Conservation (phyloP, 2,797 vertebrate genomes). For the Pseudochirops corinnae region DNA sequence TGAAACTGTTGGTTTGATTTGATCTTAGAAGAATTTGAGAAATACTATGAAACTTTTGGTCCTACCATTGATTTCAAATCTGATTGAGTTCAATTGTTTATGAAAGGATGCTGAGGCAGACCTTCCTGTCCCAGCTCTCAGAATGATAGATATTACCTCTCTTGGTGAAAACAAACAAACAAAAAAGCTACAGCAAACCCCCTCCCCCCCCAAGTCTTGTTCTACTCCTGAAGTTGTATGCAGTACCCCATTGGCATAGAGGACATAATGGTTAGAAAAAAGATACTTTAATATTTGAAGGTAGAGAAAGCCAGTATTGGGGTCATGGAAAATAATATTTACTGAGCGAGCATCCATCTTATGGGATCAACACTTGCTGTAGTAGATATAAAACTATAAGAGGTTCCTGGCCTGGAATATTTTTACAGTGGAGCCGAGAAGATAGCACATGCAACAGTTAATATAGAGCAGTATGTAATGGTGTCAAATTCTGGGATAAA, state of each 20-base stretch:
- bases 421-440: background rate
- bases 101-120: background rate
- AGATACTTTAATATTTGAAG: background rate
- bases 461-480: background rate
- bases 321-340: background rate
- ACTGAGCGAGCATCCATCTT: background rate
- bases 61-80: too few species aligned
- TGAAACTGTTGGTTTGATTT: too few species aligned
- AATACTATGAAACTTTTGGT: too few species aligned
- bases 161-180: background rate
- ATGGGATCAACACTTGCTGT: background rate
- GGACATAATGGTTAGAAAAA: background rate
- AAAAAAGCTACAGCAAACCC: too few species aligned
- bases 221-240: background rate
- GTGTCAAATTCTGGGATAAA: background rate
- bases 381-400: background rate
- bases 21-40: too few species aligned
- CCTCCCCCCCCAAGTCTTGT: background rate
- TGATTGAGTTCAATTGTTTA: background rate
- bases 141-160: background rate
- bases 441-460: background rate
- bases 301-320: background rate
- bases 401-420: background rate
- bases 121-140: background rate
- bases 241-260: background rate